A percentile compares a stretch with the other conserved stretches of the same genome.
These are phyloP conservation scores for Aphidoletes aphidimyza DNA, from an alignment of 2,888 invertebrate species.

Conservation along the genomic window DNA sequence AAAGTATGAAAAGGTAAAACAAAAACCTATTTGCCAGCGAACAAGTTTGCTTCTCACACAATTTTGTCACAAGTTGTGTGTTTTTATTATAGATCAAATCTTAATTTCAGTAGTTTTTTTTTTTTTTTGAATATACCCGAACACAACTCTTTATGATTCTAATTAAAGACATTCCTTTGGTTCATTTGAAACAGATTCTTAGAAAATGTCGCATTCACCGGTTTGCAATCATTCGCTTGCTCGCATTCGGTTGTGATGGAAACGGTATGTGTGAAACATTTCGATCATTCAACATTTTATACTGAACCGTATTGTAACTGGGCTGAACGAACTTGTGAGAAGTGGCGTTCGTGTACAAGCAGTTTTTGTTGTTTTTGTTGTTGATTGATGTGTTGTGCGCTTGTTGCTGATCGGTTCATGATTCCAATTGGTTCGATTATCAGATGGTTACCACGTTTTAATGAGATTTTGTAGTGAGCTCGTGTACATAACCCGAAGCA, in stretches of 20 bases:
- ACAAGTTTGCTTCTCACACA: background rate
- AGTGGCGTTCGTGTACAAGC: background rate
- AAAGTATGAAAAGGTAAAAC: background rate
- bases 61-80: background rate
- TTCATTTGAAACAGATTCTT: background rate
- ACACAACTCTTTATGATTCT: conserved; percentile 2
- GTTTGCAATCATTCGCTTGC: too few species aligned
- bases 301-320: too few species aligned
- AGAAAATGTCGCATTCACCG: background rate
- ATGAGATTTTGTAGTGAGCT: conserved; percentile 43
- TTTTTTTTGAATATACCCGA: too few species aligned
- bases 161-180: conserved; percentile 21
- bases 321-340: too few species aligned
- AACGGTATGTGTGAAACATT: background rate
- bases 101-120: background rate
- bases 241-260: too few species aligned
- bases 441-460: conserved; percentile 48
- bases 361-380: background rate
- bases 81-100: conserved; percentile 10
- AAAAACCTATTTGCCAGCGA: background rate
- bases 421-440: conserved; percentile 45
- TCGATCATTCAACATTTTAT: background rate
- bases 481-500: conserved; percentile 31
- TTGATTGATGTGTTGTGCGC: conserved; percentile 14
- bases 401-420: conserved; percentile 22